Evolutionary conservation across 2,113 vertebrate genomes (phyloP).

Genomic region (Poeciliopsis occidentalis): DNA sequence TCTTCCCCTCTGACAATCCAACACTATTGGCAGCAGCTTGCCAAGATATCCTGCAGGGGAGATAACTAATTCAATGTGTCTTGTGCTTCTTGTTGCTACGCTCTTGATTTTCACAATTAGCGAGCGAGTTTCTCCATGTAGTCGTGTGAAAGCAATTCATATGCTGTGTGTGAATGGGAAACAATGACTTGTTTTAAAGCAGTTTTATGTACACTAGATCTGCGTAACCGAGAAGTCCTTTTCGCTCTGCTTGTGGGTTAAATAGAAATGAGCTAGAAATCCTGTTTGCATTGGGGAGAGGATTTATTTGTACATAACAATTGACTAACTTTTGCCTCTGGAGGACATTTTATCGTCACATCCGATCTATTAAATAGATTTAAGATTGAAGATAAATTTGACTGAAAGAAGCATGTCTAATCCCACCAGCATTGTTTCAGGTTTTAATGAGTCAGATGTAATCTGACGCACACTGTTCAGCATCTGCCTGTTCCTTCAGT

Average conservation of each 20-base stretch:
- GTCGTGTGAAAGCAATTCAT: too few relatives aligned
- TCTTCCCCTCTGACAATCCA: conserved; percentile 42
- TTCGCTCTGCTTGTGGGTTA: too few relatives aligned
- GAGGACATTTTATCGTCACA: not conserved
- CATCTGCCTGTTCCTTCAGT: not conserved
- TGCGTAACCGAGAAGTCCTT: too few relatives aligned
- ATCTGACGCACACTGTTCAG: not conserved
- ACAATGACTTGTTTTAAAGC: conserved; percentile 20
- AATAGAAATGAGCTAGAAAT: too few relatives aligned
- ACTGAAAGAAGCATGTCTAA: not conserved
- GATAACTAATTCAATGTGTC: conserved; percentile 42
- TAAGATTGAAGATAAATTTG: not conserved
- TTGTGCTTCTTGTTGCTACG: conserved; percentile 5
- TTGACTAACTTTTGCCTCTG: not conserved
- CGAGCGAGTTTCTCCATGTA: too few relatives aligned
- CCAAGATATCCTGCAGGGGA: conserved; percentile 45
- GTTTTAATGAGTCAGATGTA: not conserved
- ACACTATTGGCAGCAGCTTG: conserved; percentile 53
- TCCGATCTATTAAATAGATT: not conserved
- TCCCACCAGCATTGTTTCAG: not conserved
- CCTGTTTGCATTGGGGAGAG: too few relatives aligned
- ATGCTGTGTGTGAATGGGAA: conserved; percentile 4
- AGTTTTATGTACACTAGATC: too few relatives aligned
- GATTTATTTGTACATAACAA: too few relatives aligned
- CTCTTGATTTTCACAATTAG: conserved; percentile 45